Percentiles rank a stretch among this genome's conserved stretches.
Evolutionary conservation across 1,140 invertebrate genomes (phyloP).

Genomic region (Drosophila mayri): DNA sequence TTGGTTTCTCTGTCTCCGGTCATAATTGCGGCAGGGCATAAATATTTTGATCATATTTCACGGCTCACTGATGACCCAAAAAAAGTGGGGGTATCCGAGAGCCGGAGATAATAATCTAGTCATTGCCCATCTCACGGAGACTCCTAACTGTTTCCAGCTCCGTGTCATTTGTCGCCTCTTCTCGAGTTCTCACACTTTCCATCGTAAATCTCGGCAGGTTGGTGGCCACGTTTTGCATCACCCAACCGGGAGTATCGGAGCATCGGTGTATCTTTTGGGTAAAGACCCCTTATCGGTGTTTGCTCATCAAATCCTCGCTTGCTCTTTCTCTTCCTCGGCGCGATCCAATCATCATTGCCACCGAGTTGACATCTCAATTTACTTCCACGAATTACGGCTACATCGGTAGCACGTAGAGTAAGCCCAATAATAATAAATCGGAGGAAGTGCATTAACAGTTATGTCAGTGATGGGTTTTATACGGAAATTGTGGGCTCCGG

Average conservation of each 20-base stretch:
- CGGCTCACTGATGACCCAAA: constrained; percentile 60
- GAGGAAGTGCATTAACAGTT: constrained; percentile 64
- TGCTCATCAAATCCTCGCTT: constrained; percentile 42
- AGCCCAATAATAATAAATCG: constrained; percentile 15
- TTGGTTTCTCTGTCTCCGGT: constrained; percentile 19
- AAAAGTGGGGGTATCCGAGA: constrained; percentile 17
- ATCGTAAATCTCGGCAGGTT: constrained; percentile 72
- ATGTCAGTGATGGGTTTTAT: constrained; percentile 47
- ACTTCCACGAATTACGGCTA: constrained; percentile 64
- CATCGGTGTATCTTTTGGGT: constrained; percentile 17
- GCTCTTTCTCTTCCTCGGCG: neutral
- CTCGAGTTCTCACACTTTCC: constrained; percentile 80
- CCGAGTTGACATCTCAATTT: constrained; percentile 77
- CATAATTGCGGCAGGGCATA: constrained; percentile 74
- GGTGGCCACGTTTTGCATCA: constrained; percentile 75
- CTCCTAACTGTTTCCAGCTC: constrained; percentile 32
- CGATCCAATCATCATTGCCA: constrained; percentile 26
- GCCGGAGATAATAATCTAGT: constrained; percentile 60
- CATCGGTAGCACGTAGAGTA: constrained; percentile 59
- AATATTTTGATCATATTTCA: constrained; percentile 83
- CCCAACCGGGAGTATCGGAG: constrained; percentile 13
- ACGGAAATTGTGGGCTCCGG: constrained; percentile 20
- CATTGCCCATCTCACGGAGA: constrained; percentile 40
- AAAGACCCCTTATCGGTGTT: constrained; percentile 62
- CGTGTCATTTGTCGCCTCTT: constrained; percentile 62